Evolutionary conservation across 2,888 invertebrate genomes (phyloP).

Genomic region (Ophioninae sp.): DNA sequence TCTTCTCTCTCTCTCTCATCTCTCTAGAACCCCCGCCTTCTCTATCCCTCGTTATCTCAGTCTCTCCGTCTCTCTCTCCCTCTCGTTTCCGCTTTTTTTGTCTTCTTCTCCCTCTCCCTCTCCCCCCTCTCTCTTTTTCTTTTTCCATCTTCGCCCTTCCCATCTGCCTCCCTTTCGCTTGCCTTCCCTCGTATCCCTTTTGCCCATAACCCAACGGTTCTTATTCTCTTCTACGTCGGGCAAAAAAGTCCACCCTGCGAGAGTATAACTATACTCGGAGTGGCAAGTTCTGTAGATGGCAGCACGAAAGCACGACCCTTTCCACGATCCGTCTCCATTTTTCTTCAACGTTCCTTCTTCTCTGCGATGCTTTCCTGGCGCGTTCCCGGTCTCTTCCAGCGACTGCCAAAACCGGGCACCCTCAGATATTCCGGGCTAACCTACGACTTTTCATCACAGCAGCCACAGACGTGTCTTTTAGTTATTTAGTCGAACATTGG

Average conservation of each 20-base stretch:
- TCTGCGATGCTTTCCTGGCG: constrained; percentile 62
- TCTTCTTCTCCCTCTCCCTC: not conserved
- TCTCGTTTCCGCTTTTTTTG: constrained; percentile 6
- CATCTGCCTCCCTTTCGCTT: not conserved
- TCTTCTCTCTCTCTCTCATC: not conserved
- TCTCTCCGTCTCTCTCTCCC: constrained; percentile 17
- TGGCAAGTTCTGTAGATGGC: not conserved
- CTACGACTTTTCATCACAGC: not conserved
- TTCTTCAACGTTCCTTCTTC: constrained; percentile 74
- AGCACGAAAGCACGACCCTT: constrained; percentile 58
- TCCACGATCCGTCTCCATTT: constrained; percentile 76
- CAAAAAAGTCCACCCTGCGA: not conserved
- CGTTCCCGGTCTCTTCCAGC: constrained; percentile 56
- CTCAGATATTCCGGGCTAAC: not conserved
- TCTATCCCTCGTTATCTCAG: not conserved
- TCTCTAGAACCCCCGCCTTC: not conserved
- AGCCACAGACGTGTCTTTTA: not conserved
- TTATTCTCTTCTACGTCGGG: not conserved
- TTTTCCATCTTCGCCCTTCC: not conserved
- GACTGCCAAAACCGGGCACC: not conserved
- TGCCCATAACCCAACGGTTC: constrained; percentile 1
- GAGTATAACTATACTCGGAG: constrained; percentile 5
- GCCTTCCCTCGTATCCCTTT: not conserved
- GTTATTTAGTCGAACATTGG: not conserved
- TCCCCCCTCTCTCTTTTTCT: not conserved